These are phyloP conservation scores for Drosophila austrosaltans DNA, from an alignment of 2,888 invertebrate genomes.

Conservation along the genomic window DNA sequence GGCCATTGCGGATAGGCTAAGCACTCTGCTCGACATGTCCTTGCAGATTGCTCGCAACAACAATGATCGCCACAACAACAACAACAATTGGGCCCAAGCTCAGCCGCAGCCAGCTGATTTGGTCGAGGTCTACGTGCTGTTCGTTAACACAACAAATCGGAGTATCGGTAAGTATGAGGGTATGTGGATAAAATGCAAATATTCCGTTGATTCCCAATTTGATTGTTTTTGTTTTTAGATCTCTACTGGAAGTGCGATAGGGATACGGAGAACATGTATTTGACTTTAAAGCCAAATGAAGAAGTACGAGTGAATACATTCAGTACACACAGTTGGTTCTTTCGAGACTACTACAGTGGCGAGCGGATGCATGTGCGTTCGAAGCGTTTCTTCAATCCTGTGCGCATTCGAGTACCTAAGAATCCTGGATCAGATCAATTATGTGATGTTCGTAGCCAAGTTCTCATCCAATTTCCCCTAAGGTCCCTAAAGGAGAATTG, in stretches of 20 bases:
- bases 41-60: slow-evolving; percentile 47
- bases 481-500: slow-evolving; percentile 75
- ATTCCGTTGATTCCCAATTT: background rate
- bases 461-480: slow-evolving; percentile 78
- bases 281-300: slow-evolving; percentile 85
- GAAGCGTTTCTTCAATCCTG: slow-evolving; percentile 84
- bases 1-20: slow-evolving; percentile 46
- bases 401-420: slow-evolving; percentile 70
- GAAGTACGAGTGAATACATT: slow-evolving; percentile 87
- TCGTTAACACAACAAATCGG: slow-evolving; percentile 86
- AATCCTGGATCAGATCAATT: slow-evolving; percentile 66
- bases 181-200: background rate
- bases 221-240: slow-evolving; percentile 62
- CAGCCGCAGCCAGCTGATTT: slow-evolving; percentile 51
- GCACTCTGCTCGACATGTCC: slow-evolving; percentile 50
- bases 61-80: slow-evolving; percentile 33
- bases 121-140: slow-evolving; percentile 85
- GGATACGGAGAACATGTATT: slow-evolving; percentile 87
- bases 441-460: slow-evolving; percentile 61
- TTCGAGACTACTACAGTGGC: slow-evolving; percentile 88
- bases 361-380: slow-evolving; percentile 86
- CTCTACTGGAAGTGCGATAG: slow-evolving; percentile 90
- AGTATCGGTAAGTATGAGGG: slow-evolving; percentile 35
- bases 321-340: slow-evolving; percentile 93
- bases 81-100: slow-evolving; percentile 6